Evolutionary conservation across 2,888 invertebrate species (phyloP).

Genomic region (Polylopha cassiicola): DNA sequence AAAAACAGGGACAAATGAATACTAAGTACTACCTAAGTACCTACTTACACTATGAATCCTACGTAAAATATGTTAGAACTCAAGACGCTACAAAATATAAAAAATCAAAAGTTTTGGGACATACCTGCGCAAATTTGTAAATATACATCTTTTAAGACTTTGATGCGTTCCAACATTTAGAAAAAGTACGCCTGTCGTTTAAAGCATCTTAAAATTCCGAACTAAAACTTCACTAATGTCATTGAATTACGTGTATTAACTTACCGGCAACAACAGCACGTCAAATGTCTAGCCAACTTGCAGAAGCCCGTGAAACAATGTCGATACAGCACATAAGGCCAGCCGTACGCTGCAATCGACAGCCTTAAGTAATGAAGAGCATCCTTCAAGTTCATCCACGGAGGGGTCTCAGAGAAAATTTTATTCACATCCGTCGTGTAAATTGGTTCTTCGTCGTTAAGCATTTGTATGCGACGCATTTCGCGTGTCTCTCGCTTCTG

Average conservation of each 20-base stretch:
- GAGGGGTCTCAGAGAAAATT: constrained; percentile 81
- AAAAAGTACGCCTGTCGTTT: too few species aligned
- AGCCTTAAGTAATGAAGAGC: constrained; percentile 87
- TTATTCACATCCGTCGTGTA: constrained; percentile 79
- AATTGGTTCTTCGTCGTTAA: constrained; percentile 81
- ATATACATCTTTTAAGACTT: too few species aligned
- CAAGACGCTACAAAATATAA: too few species aligned
- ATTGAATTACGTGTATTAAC: constrained; percentile 23
- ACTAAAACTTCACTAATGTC: too few species aligned
- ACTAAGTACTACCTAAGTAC: too few species aligned
- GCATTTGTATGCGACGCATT: constrained; percentile 80
- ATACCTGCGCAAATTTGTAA: too few species aligned
- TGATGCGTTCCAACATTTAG: too few species aligned
- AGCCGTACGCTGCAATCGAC: constrained; percentile 91
- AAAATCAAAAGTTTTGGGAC: too few species aligned
- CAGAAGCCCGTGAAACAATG: constrained; percentile 86
- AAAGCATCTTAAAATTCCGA: too few species aligned
- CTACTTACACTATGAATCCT: too few species aligned
- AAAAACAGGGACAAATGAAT: too few species aligned
- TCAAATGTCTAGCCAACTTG: constrained; percentile 81
- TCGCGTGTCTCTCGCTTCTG: constrained; percentile 85
- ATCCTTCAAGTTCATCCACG: constrained; percentile 89
- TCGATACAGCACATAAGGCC: constrained; percentile 89
- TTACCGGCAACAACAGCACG: constrained; percentile 86
- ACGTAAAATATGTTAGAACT: too few species aligned